phyloP scores from a whole-genome alignment of 1,140 invertebrate genomes.

The Bombus waltoni region DNA sequence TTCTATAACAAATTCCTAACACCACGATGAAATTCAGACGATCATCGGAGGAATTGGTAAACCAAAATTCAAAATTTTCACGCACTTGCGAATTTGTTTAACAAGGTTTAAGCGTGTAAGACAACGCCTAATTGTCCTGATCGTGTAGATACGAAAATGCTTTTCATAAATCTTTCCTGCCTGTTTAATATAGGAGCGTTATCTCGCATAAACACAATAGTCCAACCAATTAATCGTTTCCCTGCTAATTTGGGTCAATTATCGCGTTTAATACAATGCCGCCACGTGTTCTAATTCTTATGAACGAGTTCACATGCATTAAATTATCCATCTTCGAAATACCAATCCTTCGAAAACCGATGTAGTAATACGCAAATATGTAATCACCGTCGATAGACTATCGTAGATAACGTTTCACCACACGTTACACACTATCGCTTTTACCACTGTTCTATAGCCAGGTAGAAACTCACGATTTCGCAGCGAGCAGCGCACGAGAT shows the following conservation, averaged over 20 bases:
- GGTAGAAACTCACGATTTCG: neutral
- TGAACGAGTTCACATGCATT: neutral
- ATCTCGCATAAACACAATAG: too few species aligned
- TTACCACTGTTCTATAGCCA: slow-evolving; percentile 16
- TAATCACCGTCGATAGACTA: neutral
- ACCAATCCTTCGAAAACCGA: neutral
- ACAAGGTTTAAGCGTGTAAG: too few species aligned
- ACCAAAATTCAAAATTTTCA: too few species aligned
- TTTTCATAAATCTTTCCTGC: neutral
- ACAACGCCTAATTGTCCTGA: too few species aligned
- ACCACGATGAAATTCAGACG: too few species aligned
- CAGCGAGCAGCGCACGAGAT: neutral
- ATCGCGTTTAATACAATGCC: neutral
- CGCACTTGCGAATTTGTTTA: too few species aligned
- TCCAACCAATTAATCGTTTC: neutral
- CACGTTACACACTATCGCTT: slow-evolving; percentile 5
- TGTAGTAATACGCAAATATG: neutral
- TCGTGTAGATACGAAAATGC: too few species aligned
- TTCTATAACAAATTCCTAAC: neutral
- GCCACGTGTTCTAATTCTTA: neutral
- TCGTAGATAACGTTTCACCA: neutral
- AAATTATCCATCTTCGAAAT: too few species aligned
- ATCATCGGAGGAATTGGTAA: too few species aligned
- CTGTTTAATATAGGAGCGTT: neutral
- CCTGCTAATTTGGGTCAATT: neutral